Percentiles rank a stretch among this genome's conserved stretches.
phyloP scores from a whole-genome alignment of 2,113 vertebrate genomes.

The Bubo bubo region DNA sequence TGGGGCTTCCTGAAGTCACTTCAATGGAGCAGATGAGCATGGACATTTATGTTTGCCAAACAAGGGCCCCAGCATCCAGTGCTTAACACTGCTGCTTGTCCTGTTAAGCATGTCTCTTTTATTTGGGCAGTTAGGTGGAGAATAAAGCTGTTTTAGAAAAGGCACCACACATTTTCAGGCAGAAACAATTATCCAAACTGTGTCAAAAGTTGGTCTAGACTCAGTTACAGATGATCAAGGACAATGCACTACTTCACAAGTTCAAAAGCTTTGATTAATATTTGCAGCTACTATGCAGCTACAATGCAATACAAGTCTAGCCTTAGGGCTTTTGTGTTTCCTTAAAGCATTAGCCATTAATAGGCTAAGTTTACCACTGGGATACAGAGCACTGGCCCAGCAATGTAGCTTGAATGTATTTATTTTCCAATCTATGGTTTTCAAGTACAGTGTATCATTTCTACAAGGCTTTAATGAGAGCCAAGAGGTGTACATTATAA shows the following conservation, averaged over 20 bases:
- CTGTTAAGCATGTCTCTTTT: not conserved
- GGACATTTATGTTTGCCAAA: not conserved
- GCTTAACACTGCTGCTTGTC: not conserved
- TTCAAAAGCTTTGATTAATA: constrained; percentile 57
- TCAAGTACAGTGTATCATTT: constrained; percentile 56
- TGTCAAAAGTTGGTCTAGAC: not conserved
- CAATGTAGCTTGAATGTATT: constrained; percentile 40
- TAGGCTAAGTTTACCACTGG: constrained; percentile 61
- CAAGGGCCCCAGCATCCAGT: too few relatives aligned
- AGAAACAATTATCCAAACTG: not conserved
- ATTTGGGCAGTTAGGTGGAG: not conserved
- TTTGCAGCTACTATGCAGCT: constrained; percentile 25
- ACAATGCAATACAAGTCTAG: constrained; percentile 37
- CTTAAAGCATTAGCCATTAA: constrained; percentile 69
- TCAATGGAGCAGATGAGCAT: not conserved
- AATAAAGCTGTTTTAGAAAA: not conserved
- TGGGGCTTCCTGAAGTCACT: not conserved
- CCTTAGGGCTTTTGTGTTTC: constrained; percentile 61
- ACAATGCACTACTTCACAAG: constrained; percentile 16
- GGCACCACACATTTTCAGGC: not conserved
- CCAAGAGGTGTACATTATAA: constrained; percentile 33
- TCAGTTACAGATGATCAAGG: constrained; percentile 56
- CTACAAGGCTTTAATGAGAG: constrained; percentile 56
- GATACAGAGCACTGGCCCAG: constrained; percentile 27
- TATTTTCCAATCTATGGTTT: constrained; percentile 60